Evolutionary conservation across 2,797 vertebrate species (phyloP).

Genomic region (Catharus ustulatus): DNA sequence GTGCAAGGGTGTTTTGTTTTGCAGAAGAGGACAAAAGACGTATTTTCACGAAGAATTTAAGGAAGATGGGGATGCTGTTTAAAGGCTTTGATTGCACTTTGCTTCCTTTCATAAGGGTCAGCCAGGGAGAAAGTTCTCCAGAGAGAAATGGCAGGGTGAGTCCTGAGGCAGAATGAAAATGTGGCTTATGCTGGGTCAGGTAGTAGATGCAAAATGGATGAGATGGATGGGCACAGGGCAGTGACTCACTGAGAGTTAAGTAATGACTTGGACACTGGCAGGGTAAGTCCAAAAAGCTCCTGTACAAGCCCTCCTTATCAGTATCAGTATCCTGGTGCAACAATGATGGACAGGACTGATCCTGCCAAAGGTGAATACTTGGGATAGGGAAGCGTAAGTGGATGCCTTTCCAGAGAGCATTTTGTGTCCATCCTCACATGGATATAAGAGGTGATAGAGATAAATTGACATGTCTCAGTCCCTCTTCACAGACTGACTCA

Average conservation of each 20-base stretch:
- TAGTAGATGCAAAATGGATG: neutral
- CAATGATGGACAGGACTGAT: neutral
- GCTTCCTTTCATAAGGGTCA: neutral
- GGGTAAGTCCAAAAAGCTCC: neutral
- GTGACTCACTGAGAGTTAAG: neutral
- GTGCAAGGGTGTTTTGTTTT: neutral
- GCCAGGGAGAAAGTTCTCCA: neutral
- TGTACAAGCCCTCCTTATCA: neutral
- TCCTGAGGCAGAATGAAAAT: neutral
- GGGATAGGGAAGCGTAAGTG: neutral
- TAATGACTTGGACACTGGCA: neutral
- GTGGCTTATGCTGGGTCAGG: neutral
- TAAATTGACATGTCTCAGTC: neutral
- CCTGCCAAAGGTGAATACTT: neutral
- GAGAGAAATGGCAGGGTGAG: neutral
- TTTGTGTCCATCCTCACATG: neutral
- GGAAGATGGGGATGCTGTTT: neutral
- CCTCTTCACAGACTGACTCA: neutral
- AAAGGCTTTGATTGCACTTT: neutral
- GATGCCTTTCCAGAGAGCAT: neutral
- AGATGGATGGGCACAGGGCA: fast-evolving
- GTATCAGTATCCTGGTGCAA: neutral
- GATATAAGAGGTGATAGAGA: neutral
- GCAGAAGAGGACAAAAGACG: neutral
- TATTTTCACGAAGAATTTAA: neutral